Percentiles rank a stretch among this genome's conserved stretches.
phyloP scores from a whole-genome alignment of 2,888 invertebrate species.

The Endotricha flammealis region DNA sequence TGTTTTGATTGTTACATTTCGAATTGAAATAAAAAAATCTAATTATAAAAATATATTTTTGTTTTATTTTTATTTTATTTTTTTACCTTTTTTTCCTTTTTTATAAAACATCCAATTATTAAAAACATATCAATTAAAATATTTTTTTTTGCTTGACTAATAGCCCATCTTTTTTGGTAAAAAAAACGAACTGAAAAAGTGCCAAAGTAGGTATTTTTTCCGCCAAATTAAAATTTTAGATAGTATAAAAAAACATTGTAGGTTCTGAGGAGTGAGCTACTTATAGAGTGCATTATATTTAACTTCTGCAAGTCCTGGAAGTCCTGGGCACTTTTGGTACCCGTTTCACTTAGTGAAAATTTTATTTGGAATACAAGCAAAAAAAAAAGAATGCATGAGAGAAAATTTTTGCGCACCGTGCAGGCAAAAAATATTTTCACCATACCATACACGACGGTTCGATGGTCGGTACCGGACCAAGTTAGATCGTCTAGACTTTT shows the following conservation, averaged over 20 bases:
- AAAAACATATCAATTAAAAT: slow-evolving; percentile 55
- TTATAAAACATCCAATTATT: slow-evolving; percentile 39
- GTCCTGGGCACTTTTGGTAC: too few species aligned
- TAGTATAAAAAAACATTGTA: slow-evolving; percentile 22
- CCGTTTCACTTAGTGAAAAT: too few species aligned
- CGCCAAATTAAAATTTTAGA: slow-evolving; percentile 16
- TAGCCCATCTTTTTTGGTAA: slow-evolving; percentile 9
- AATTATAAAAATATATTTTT: slow-evolving; percentile 48
- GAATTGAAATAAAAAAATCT: slow-evolving; percentile 66
- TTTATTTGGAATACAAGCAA: too few species aligned
- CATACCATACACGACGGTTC: too few species aligned
- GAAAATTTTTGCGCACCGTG: too few species aligned
- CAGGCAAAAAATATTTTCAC: too few species aligned
- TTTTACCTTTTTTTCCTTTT: slow-evolving; percentile 33
- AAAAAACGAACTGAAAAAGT: slow-evolving; percentile 25
- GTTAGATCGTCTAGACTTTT: too few species aligned
- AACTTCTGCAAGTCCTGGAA: too few species aligned
- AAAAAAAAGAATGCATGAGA: too few species aligned
- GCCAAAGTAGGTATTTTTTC: slow-evolving; percentile 32
- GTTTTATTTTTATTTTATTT: slow-evolving; percentile 55
- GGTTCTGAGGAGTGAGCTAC: slow-evolving; percentile 21
- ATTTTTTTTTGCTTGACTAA: slow-evolving; percentile 24
- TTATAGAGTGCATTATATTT: slow-evolving; percentile 22
- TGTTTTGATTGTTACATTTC: slow-evolving; percentile 72
- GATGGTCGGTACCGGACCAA: too few species aligned